Conservation (phyloP, 35 echinoderm and acorn worm genomes). For the Apostichopus californicus region DNA sequence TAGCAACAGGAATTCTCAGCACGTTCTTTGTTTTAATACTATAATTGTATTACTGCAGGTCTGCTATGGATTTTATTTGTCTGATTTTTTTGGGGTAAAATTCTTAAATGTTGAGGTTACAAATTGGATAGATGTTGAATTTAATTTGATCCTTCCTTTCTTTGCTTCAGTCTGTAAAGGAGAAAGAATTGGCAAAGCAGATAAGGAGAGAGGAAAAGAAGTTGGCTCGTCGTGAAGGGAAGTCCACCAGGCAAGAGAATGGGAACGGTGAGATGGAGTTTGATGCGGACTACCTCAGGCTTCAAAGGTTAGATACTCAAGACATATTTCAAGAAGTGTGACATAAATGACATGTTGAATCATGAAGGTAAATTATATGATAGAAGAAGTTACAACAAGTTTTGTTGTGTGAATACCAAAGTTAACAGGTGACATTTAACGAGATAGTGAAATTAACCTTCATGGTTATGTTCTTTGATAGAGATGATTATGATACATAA, state of each 20-base stretch:
- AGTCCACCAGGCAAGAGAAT: conserved; percentile 33
- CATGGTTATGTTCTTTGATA: no score
- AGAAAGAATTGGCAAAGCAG: conserved; percentile 81
- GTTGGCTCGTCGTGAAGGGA: conserved; percentile 43
- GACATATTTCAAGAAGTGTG: neutral
- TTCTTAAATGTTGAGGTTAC: no score
- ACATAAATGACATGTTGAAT: no score
- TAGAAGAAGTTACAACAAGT: no score
- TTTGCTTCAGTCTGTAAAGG: conserved; percentile 78
- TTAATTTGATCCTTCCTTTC: neutral
- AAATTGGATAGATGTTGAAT: no score
- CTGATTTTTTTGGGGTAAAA: neutral
- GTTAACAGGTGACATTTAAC: no score
- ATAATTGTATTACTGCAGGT: neutral
- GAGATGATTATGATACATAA: no score
- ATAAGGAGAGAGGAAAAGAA: conserved; percentile 89
- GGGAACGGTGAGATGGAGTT: conserved; percentile 59
- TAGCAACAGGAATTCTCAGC: no score
- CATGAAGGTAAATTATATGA: no score
- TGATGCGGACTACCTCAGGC: conserved; percentile 88
- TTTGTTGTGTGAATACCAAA: no score
- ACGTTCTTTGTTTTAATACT: neutral
- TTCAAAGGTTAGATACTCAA: conserved; percentile 66
- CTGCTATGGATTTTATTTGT: neutral
- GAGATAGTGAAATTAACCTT: no score